Conservation (phyloP, 2,113 vertebrate genomes). For the Donacobius atricapilla region DNA sequence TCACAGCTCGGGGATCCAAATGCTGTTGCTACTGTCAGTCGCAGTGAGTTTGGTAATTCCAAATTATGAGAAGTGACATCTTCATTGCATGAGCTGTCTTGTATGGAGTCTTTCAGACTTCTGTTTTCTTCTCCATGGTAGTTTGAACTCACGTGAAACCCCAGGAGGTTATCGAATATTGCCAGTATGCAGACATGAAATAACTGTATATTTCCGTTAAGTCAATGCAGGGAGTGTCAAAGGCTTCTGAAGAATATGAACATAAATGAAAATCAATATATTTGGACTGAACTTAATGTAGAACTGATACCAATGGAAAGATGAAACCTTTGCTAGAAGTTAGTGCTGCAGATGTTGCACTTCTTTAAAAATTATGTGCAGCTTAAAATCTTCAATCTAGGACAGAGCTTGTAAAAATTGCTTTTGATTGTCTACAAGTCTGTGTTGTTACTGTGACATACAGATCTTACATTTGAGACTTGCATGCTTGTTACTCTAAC, state of each 20-base stretch:
- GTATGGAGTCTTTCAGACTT: background rate
- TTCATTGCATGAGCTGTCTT: background rate
- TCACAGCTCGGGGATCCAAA: background rate
- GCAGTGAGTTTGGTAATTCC: background rate
- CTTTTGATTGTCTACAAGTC: background rate
- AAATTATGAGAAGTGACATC: background rate
- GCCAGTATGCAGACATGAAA: background rate
- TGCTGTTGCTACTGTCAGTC: background rate
- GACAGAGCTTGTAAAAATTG: background rate
- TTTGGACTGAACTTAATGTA: background rate
- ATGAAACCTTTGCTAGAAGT: background rate
- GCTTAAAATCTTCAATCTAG: background rate
- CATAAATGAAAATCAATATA: background rate
- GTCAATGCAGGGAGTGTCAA: background rate
- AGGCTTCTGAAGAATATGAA: background rate
- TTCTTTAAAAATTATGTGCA: background rate
- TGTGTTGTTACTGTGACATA: background rate
- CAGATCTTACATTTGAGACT: background rate
- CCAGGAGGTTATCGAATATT: background rate
- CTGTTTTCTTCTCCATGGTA: background rate
- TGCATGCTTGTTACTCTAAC: background rate
- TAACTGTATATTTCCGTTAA: background rate
- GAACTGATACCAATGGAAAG: background rate
- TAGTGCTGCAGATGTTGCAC: background rate
- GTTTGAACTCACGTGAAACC: background rate